Evolutionary conservation across 2,888 invertebrate species (phyloP).

Genomic region (Melieria picta): DNA sequence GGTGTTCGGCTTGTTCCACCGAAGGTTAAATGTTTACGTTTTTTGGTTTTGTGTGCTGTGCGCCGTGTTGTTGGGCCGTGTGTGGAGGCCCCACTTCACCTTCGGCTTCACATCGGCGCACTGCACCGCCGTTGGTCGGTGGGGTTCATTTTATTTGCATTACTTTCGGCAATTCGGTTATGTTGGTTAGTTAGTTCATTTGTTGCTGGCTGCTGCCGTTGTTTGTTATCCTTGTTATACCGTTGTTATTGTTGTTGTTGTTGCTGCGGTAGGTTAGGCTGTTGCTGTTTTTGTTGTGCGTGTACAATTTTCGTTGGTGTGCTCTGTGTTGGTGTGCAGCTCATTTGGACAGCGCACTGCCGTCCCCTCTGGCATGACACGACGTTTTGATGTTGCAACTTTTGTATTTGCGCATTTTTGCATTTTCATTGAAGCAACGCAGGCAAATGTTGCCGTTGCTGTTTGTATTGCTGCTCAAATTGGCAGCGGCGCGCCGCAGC

Average conservation of each 20-base stretch:
- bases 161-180: constrained; percentile 30
- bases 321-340: not conserved
- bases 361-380: constrained; percentile 32
- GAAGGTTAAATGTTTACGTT: constrained; percentile 24
- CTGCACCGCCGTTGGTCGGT: no score
- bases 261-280: no score
- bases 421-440: constrained; percentile 6
- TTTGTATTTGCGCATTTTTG: constrained; percentile 25
- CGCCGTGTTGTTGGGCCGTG: no score
- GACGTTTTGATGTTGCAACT: constrained; percentile 37
- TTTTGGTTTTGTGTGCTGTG: not conserved
- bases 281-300: not conserved
- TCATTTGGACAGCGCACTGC: constrained; percentile 12
- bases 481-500: no score
- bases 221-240: constrained; percentile 16
- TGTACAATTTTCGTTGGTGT: constrained; percentile 10
- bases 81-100: no score
- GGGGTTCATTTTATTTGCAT: constrained; percentile 39
- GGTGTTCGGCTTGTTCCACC: constrained; percentile 34
- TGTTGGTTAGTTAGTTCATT: constrained; percentile 31
- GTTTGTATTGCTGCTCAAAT: not conserved
- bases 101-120: no score
- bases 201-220: constrained; percentile 8
- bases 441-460: not conserved
- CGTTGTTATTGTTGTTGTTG: not conserved